These are phyloP conservation scores for Acanthococcus lagerstroemiae DNA, from an alignment of 2,888 invertebrate genomes.

Conservation along the genomic window DNA sequence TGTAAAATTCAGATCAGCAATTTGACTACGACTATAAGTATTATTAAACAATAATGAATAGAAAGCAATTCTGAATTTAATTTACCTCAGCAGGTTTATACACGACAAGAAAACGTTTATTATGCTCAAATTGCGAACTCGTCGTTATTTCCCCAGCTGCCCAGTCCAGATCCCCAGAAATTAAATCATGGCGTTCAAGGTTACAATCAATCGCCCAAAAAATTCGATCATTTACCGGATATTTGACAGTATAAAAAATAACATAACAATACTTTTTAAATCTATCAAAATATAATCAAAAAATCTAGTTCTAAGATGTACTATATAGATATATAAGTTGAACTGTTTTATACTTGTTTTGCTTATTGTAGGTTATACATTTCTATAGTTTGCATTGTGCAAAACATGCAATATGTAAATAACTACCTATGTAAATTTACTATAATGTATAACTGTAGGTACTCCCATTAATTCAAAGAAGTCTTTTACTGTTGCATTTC, in stretches of 20 bases:
- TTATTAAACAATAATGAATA: too few species aligned
- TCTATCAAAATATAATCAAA: conserved; percentile 6
- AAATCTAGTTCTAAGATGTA: too few species aligned
- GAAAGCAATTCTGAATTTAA: not conserved
- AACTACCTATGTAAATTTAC: too few species aligned
- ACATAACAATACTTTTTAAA: too few species aligned
- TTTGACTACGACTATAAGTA: not conserved
- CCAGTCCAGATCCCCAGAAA: conserved; percentile 35
- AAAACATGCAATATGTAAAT: too few species aligned
- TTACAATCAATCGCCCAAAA: conserved; percentile 1
- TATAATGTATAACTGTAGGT: too few species aligned
- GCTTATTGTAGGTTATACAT: too few species aligned
- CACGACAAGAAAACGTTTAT: conserved; percentile 30
- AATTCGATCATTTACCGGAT: conserved; percentile 60
- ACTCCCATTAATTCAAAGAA: too few species aligned
- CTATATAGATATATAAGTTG: too few species aligned
- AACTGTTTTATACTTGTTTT: too few species aligned
- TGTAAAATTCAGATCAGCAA: not conserved
- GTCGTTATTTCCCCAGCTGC: conserved; percentile 37
- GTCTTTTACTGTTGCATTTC: too few species aligned
- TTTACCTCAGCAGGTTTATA: not conserved
- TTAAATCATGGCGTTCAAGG: not conserved
- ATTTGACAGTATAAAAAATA: conserved; percentile 50
- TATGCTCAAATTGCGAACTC: conserved; percentile 32
- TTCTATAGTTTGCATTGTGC: too few species aligned